Conservation (phyloP, 2,797 vertebrate species). For the Helostoma temminkii region DNA sequence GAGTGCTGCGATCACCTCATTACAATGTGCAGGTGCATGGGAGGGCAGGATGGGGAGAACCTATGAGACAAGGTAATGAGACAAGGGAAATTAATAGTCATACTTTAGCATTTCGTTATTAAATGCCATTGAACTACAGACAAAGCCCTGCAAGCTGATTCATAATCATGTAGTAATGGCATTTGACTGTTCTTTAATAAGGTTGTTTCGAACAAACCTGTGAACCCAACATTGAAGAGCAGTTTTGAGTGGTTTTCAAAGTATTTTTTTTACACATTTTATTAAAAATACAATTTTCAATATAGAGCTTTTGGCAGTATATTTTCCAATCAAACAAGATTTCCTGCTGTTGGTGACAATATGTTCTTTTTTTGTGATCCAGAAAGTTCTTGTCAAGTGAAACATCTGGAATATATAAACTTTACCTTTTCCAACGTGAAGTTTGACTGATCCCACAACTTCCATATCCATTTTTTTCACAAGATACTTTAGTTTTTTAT, state of each 20-base stretch:
- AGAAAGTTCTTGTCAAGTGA: conserved; percentile 52
- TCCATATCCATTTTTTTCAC: background rate
- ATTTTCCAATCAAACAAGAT: too few relatives aligned
- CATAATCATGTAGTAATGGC: conserved; percentile 23
- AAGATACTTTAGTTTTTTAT: background rate
- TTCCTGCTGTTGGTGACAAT: background rate
- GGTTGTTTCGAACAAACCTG: background rate
- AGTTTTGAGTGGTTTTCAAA: background rate
- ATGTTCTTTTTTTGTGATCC: conserved; percentile 7
- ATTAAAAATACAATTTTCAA: background rate
- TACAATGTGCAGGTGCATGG: conserved; percentile 80
- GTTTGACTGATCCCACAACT: conserved; percentile 24
- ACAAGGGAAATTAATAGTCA: conserved; percentile 46
- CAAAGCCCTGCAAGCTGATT: conserved; percentile 44
- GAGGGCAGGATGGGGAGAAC: conserved; percentile 57
- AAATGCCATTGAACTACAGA: conserved; percentile 31
- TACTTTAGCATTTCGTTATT: conserved; percentile 37
- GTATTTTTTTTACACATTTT: background rate
- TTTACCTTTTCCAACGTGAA: too few relatives aligned
- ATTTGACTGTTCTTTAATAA: conserved; percentile 1
- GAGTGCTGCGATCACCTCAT: conserved; percentile 67
- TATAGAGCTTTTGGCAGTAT: background rate
- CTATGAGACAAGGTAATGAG: conserved; percentile 39
- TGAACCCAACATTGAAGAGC: background rate
- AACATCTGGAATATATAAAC: too few relatives aligned